Base-by-base conservation (phyloP, 2,797 vertebrate genomes). In the Acanthopagrus latus region DNA sequence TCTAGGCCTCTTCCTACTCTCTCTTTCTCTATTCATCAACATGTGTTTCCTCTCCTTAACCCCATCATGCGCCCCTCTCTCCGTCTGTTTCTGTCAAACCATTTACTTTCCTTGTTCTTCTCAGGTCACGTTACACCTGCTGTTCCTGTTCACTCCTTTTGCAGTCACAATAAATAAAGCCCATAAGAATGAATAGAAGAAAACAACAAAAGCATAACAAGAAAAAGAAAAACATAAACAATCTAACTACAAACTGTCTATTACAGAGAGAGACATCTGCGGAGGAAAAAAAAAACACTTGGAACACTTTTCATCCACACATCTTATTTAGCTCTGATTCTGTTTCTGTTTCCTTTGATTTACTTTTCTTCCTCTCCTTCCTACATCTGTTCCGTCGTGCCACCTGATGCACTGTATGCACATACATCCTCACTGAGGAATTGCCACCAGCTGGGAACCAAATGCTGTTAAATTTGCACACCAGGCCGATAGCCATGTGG, bases 361-460 rank as follows among this genome's bases (percentile, higher is more conserved):
- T 60, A 14, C 20, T 50, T 47, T 29, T 44, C 33, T 50, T 71
- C 47, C 38, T 51, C 2, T 74, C 9, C 11, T 52, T 74, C 9
- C 41, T 44, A 11, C 64, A 56, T 74, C 60, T 71, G 68, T 68
- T 44, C 54, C 29, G 17, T 16, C 8, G 33, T 63, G 46, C 73
- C 75, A 81, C 82, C 70, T 76, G 77, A 84, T 68, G 67, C 55
- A 14, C 69, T 57, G 12, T 41, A 47, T 12, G 27, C 43, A 38
- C 29, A 56, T 44, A 47, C 70, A 76, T 16, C 25, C 12, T 50
- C 23, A 27, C 55, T 27, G 1, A 82, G 67, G 80, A 78, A 82
- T 75, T n/a, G 63, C 81, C 79, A 16, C 76, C 83, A 80, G 80
- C 83, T 83, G 86, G 0, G 79, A 83, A 29, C 60, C 76, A 81